A percentile compares a stretch with the other conserved stretches of the same genome.
These are phyloP conservation scores for Lasius fuliginosus DNA, from an alignment of 2,888 invertebrate species.

Conservation along the genomic window DNA sequence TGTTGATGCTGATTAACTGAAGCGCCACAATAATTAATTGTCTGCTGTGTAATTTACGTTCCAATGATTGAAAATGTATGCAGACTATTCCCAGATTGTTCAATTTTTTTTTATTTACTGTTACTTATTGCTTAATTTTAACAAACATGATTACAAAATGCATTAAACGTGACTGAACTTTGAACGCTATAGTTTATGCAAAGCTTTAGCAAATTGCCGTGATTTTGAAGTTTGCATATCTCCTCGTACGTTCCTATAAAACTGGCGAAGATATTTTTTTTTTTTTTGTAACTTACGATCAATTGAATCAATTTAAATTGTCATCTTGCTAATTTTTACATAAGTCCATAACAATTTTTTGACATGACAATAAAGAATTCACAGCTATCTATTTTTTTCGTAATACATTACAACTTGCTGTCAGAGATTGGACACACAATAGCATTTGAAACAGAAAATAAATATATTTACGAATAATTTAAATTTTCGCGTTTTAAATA, in stretches of 20 bases:
- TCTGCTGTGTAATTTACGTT: slow-evolving; percentile 7
- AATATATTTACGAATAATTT: not conserved
- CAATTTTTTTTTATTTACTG: not conserved
- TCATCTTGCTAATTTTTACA: not conserved
- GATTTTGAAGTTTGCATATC: not conserved
- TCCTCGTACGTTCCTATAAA: not conserved
- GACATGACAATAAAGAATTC: not conserved
- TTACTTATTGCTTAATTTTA: not conserved
- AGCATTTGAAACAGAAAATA: not conserved
- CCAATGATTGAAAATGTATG: slow-evolving; percentile 1
- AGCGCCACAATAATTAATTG: slow-evolving; percentile 27
- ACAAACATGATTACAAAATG: not conserved
- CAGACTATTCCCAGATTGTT: not conserved
- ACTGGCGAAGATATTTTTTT: not conserved
- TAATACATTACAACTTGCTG: not conserved
- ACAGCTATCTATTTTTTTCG: no score
- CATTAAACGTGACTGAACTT: not conserved
- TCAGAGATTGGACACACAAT: not conserved
- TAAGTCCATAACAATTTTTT: not conserved
- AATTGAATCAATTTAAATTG: not conserved
- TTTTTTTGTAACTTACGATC: not conserved
- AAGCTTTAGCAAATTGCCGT: not conserved
- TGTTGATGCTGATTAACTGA: not conserved
- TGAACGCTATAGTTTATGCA: not conserved
- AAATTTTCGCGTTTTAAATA: not conserved